A percentile compares a stretch with the other conserved stretches of the same genome.
Conservation (phyloP, 2,888 invertebrate species). For the Ochlodes sylvanus region DNA sequence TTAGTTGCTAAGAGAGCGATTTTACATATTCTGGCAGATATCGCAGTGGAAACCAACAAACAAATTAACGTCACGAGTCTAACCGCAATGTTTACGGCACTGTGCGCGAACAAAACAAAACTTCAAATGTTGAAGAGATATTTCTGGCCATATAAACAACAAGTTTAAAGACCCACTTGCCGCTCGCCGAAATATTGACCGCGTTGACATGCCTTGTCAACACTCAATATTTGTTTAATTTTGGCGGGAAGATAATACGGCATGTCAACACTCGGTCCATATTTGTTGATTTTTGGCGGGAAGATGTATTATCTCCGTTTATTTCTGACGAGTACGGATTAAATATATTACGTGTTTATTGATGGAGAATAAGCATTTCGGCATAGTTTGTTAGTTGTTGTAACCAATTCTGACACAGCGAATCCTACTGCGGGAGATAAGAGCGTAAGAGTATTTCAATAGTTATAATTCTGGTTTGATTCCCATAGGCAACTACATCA, state of each 20-base stretch:
- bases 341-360: neutral
- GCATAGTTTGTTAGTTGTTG: too few species aligned
- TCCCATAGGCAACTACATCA: too few species aligned
- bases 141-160: constrained; percentile 11
- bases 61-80: constrained; percentile 12
- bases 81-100: constrained; percentile 7
- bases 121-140: constrained; percentile 1
- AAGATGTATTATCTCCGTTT: neutral
- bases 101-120: constrained; percentile 13
- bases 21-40: constrained; percentile 2
- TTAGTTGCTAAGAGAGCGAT: neutral
- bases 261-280: neutral
- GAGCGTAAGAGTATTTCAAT: too few species aligned
- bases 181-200: neutral
- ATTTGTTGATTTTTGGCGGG: neutral
- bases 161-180: constrained; percentile 4
- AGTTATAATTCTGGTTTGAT: too few species aligned
- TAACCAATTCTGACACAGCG: too few species aligned
- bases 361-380: too few species aligned
- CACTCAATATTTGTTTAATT: neutral
- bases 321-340: neutral
- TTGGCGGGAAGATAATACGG: neutral
- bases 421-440: too few species aligned
- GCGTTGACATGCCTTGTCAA: neutral
- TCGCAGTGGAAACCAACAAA: constrained; percentile 8